Evolutionary conservation across 2,113 vertebrate genomes (phyloP), one percentile per base, ranked within the genome.

Genomic region (Chloropsis hardwickii): DNA sequence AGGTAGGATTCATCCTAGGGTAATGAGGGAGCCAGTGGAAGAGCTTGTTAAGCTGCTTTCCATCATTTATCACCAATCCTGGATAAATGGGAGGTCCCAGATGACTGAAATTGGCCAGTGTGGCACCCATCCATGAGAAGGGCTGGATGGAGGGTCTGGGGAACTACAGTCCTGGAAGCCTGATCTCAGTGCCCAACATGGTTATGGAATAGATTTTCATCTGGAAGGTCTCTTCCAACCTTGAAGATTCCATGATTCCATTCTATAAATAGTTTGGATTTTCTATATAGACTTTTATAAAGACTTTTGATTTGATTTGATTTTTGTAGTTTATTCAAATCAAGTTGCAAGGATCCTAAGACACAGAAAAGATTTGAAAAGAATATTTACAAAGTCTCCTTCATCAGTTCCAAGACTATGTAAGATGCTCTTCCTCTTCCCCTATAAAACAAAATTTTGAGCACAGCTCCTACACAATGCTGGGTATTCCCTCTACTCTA

Each of bases 31-130:
- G 24, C 15, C 17, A 28, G 29, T 16, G 14, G 21, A 48, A 71
- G 31, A 56, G n/a, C 13, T 87, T 3, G 0, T 28, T 16, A 31
- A 64, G 17, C 10, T 47, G 5, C 2, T 79, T 5, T 21, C 48
- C 19, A 11, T 21, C 6, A 70, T 35, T 56, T 56, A 4, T 10
- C 21, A 14, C 40, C 48, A 56, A 6, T 64, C 25, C 28, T 42
- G 42, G 21, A 25, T 14, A 12, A 21, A 54, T 6, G 6, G 20
- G 21, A n/a, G 20, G 29, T 35, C 13, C 13, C 4, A 2, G 16
- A n/a, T 40, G 29, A 14, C 16, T 61, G 65, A 29, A 54, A 18
- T n/a, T 29, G 40, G 16, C 29, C 29, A 47, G 0, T 25, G 29
- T 45, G 23, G 6, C 6, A 20, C 15, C 5, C 40, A 61, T 40